Evolutionary conservation across 2,113 vertebrate genomes (phyloP).

Genomic region (Uropsilus gracilis): DNA sequence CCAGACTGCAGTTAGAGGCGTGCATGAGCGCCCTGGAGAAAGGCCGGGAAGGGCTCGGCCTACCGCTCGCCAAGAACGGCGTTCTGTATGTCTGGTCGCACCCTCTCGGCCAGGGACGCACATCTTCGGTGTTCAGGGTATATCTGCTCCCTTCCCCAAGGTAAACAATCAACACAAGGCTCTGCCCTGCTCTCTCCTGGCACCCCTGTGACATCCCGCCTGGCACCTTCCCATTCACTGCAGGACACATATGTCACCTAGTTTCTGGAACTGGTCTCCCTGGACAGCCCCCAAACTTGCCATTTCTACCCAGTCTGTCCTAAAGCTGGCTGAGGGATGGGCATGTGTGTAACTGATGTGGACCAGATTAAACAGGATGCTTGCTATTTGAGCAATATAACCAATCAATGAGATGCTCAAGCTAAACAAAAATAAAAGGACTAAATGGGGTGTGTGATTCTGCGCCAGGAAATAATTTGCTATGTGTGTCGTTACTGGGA

Average conservation of each 20-base stretch:
- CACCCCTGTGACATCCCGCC: background rate
- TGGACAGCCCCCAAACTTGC: background rate
- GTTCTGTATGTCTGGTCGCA: background rate
- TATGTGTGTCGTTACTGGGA: background rate
- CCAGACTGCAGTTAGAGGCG: background rate
- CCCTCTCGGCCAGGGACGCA: background rate
- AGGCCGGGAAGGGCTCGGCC: background rate
- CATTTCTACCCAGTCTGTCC: background rate
- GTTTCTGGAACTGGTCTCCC: background rate
- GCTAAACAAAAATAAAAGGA: conserved; percentile 22
- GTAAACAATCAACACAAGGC: background rate
- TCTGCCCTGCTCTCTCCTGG: background rate
- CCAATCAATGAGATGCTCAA: background rate
- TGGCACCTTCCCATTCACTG: background rate
- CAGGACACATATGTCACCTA: background rate
- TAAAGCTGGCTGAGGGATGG: background rate
- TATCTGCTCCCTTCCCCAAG: background rate
- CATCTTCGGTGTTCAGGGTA: background rate
- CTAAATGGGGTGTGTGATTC: background rate
- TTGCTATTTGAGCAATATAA: background rate
- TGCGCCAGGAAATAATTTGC: background rate
- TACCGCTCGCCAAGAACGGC: background rate
- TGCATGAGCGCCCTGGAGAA: background rate
- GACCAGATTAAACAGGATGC: background rate
- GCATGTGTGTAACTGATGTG: background rate